phyloP scores from a whole-genome alignment of 2,888 invertebrate species.

The Dascillus cervinus region DNA sequence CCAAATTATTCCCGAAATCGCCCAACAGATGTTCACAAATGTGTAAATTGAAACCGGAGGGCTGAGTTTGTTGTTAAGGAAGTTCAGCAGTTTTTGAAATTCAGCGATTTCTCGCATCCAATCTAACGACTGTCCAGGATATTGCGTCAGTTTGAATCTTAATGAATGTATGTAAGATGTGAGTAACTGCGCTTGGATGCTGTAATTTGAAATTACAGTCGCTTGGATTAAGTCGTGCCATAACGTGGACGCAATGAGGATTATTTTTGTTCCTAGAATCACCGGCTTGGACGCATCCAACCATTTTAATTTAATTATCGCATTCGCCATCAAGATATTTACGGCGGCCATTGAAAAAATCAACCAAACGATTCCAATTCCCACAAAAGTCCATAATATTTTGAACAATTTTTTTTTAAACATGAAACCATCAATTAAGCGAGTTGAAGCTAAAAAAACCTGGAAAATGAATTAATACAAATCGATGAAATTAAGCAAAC shows the following conservation, averaged over 20 bases:
- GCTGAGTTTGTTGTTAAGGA: conserved; percentile 68
- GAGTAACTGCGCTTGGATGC: conserved; percentile 71
- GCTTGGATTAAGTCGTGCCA: conserved; percentile 77
- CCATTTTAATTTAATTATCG: conserved; percentile 58
- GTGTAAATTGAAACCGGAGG: conserved; percentile 72
- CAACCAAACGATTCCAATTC: conserved; percentile 63
- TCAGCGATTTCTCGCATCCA: conserved; percentile 81
- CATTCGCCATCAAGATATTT: conserved; percentile 57
- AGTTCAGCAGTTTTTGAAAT: conserved; percentile 67
- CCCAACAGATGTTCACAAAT: conserved; percentile 66
- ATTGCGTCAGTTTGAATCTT: conserved; percentile 62
- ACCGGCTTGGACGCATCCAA: no score
- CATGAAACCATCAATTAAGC: conserved; percentile 55
- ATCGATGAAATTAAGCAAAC: conserved; percentile 13
- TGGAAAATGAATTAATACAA: conserved; percentile 28
- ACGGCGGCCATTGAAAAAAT: conserved; percentile 58
- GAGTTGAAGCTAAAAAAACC: conserved; percentile 68
- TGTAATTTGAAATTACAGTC: conserved; percentile 75
- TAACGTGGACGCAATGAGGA: conserved; percentile 60
- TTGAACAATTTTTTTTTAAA: conserved; percentile 63
- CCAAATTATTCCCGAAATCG: conserved; percentile 62
- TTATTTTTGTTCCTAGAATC: conserved; percentile 48
- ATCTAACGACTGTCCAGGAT: conserved; percentile 61
- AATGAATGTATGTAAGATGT: conserved; percentile 67
- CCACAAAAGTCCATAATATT: conserved; percentile 66